Conservation (phyloP, 2,113 vertebrate genomes). For the Lanius ludovicianus region DNA sequence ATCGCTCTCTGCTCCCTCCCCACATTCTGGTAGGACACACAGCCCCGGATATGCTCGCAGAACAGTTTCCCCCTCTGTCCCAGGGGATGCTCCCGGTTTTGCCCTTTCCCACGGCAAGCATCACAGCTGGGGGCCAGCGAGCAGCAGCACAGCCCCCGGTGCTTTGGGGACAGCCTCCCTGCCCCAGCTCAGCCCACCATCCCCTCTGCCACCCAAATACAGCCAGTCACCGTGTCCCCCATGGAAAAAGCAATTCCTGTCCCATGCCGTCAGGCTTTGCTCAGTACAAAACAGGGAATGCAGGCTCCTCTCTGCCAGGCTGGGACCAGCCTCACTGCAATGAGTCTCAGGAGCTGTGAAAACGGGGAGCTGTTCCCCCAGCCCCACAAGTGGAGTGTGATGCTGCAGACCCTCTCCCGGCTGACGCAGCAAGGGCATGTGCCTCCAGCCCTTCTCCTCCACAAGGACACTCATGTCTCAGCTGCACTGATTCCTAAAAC, state of each 20-base stretch:
- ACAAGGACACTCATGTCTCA: not conserved
- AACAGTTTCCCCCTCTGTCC: not conserved
- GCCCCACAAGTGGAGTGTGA: not conserved
- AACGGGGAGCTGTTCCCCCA: not conserved
- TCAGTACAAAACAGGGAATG: not conserved
- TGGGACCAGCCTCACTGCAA: not conserved
- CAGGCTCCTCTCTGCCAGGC: not conserved
- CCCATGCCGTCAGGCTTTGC: not conserved
- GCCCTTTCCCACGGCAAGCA: not conserved
- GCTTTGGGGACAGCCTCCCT: not conserved
- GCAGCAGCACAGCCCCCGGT: not conserved
- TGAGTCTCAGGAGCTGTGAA: not conserved
- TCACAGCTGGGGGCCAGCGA: not conserved
- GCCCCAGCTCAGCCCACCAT: not conserved
- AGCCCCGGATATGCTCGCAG: not conserved
- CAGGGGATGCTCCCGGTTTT: not conserved
- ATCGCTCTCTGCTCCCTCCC: not conserved
- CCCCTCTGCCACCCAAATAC: not conserved
- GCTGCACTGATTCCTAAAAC: not conserved
- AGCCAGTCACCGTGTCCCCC: accelerated
- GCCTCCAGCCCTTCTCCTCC: not conserved
- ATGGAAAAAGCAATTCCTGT: accelerated
- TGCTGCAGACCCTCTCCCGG: not conserved
- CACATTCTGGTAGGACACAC: not conserved
- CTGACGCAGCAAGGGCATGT: accelerated